Conservation (phyloP, 2,113 vertebrate species). For the Archocentrus centrarchus region DNA sequence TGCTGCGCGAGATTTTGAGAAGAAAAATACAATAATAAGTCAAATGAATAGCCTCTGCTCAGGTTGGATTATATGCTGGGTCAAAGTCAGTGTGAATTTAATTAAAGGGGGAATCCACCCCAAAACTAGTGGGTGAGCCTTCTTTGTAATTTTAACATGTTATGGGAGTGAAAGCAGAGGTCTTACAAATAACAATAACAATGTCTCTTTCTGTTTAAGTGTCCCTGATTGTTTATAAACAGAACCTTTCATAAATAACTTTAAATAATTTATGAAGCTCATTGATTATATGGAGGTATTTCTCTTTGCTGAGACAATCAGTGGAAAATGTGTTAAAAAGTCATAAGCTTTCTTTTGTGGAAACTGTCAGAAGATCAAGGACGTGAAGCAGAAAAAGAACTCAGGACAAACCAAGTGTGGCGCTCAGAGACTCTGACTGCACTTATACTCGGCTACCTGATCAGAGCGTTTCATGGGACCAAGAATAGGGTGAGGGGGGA, state of each 20-base stretch:
- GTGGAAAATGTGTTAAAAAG: too few species aligned
- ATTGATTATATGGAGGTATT: neutral
- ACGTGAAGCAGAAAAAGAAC: too few species aligned
- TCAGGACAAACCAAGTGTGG: too few species aligned
- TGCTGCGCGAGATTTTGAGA: neutral
- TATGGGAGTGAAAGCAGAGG: neutral
- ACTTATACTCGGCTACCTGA: neutral
- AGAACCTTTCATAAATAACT: neutral
- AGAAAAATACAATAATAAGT: neutral
- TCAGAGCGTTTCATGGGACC: neutral
- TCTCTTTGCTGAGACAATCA: too few species aligned
- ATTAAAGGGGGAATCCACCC: neutral
- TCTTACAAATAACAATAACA: neutral
- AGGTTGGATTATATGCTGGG: neutral
- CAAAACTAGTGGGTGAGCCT: neutral
- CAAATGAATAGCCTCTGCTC: neutral
- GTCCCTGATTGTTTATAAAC: neutral
- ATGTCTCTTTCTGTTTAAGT: neutral
- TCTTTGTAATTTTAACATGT: constrained; percentile 2
- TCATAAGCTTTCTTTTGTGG: too few species aligned
- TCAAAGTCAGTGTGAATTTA: neutral
- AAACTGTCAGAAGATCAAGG: neutral
- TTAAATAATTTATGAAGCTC: neutral
- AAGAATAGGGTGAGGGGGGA: neutral
- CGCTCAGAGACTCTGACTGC: too few species aligned